phyloP scores from a whole-genome alignment of 2,113 vertebrate species.

The Poicephalus meyeri region DNA sequence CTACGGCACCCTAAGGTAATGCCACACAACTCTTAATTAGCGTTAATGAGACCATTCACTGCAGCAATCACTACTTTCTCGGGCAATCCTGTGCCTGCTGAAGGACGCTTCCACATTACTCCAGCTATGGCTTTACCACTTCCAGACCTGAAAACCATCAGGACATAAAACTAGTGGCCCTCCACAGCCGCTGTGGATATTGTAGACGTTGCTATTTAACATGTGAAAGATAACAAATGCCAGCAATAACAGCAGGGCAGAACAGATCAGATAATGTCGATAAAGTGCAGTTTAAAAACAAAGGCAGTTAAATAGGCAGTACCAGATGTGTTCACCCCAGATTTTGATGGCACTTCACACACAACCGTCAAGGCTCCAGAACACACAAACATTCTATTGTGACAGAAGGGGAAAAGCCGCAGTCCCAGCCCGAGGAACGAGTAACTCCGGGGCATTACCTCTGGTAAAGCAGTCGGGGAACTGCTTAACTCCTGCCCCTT shows the following conservation, averaged over 20 bases:
- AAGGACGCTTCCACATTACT: neutral
- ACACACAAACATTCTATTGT: neutral
- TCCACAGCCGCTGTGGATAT: rapidly evolving
- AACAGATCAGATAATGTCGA: neutral
- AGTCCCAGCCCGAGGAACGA: neutral
- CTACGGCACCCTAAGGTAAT: neutral
- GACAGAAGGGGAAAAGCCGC: neutral
- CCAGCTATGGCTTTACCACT: neutral
- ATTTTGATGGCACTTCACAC: neutral
- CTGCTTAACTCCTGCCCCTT: neutral
- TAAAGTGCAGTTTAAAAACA: neutral
- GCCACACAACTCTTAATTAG: neutral
- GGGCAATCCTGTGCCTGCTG: neutral
- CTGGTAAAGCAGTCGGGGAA: neutral
- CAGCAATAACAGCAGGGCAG: neutral
- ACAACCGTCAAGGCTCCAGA: too few species aligned
- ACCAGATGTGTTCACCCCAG: neutral
- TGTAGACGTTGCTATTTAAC: rapidly evolving
- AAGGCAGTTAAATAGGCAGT: neutral
- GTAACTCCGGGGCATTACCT: neutral
- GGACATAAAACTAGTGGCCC: neutral
- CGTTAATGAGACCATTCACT: neutral
- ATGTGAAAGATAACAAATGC: neutral
- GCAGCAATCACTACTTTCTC: neutral
- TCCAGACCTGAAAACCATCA: neutral